Base-by-base conservation (phyloP, 2,797 vertebrate species). In the Danio tinwini region DNA sequence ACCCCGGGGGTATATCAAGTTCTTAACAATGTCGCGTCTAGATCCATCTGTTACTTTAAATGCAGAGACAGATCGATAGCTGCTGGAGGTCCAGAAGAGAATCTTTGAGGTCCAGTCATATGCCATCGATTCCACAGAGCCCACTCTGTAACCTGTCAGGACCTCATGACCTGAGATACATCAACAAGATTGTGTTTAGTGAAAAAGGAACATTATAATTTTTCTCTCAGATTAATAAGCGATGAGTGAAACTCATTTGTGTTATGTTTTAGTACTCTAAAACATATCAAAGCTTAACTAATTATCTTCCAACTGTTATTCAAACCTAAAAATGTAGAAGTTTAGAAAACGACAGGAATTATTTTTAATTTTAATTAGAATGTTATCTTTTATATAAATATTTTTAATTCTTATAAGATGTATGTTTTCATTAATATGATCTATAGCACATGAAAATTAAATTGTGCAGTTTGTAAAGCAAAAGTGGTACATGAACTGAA, bases 51-150 rank as follows among this genome's bases (percentile, higher is more conserved):
- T 83, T 49, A 93, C 82, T 86, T 61, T 91, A 79, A 93, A 89
- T 49, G 91, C 93, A 47, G 88, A 88, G 61, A 94, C 76, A 0
- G 80, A 1, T 58, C 17, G 88, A 85, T 91, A 92, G 5, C 84
- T 80, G 75, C 68, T 89, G 49, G 92, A 84, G 17, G 88, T 94
- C 93, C 93, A 94, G 85, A 91, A 94, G 80, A 94, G 87, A 68
- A 93, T 91, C 58, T 92, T 93, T 69, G 93, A 91, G 21, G 92
- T 93, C 92, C 93, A 94, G 85, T 94, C 93, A 0, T 92, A 94
- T 62, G 93, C 91, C 92, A 94, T 92, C 61, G 89, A 84, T 11
- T 94, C 92, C 5, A 92, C 44, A 2, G 1, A 61, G 53, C 91
- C 92, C 59, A 92, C 89, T 85, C 90, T 90, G 83, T 88, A 86